Evolutionary conservation across 2,113 vertebrate species (phyloP), one percentile per base, ranked within the genome.

Genomic region (Rhagologus leucostigma): DNA sequence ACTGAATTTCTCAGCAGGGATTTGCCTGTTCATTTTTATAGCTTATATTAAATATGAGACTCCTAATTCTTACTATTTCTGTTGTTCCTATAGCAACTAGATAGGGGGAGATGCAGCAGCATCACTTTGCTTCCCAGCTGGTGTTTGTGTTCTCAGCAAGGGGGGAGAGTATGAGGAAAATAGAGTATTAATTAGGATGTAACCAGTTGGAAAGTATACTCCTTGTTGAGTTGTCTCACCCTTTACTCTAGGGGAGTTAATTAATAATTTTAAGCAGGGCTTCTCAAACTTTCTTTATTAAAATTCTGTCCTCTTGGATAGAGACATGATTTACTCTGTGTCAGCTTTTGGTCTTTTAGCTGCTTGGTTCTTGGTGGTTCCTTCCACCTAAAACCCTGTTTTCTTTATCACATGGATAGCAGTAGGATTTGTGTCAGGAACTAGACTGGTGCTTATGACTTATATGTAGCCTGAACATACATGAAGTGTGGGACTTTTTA

Each of bases 11-110:
- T 93, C 88, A 95, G 85, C 93, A 84, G 96, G 87, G 84, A 93
- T 97, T 94, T 96, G 49, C 94, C 91, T 96, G 60, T 95, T 91
- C 26, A 21, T 37, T 98, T 98, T 98, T 97, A 91, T 93, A 90
- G 78, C 89, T 90, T 70, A 80, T 97, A 82, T 97, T 97, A 95
- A 95, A 86, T 84, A 83, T 63, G 81, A 96, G 88, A 80, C 84
- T 96, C 94, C 74, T 35, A 95, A 93, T 69, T 95, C 80, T 81
- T 89, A 95, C 95, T 95, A 82, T 96, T 97, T 87, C 89, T 97
- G 18, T 93, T 82, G 98, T 98, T 98, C 91, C 98, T 96, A 98
- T 98, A 97, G 97, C 87, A 97, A 98, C 98, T 41, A 64, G 90
- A 86, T 57, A 92, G 95, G 90, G 97, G 89, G 96, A 97, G 93